Conservation (phyloP, 2,797 vertebrate species). For the Syngnathus acus region DNA sequence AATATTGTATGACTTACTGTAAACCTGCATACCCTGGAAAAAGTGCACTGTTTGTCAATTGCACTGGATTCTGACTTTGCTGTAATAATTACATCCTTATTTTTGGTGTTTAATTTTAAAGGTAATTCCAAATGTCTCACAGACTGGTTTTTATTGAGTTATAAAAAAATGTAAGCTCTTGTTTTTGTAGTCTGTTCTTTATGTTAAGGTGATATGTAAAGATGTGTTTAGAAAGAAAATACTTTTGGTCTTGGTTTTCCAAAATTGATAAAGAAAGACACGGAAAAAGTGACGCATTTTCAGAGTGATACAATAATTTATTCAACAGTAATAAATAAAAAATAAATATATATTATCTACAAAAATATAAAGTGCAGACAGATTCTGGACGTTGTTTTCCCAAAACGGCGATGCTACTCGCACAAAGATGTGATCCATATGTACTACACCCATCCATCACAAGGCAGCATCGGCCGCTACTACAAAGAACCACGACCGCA, state of each 20-base stretch:
- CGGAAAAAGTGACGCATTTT: conserved; percentile 19
- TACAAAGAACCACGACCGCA: conserved; percentile 23
- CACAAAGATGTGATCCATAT: conserved; percentile 35
- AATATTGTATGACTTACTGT: conserved; percentile 24
- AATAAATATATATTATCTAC: conserved; percentile 75
- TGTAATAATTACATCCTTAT: neutral
- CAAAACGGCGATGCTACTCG: conserved; percentile 40
- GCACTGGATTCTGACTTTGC: conserved; percentile 2
- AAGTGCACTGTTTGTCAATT: conserved; percentile 18
- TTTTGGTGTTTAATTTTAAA: neutral
- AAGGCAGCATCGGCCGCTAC: conserved; percentile 19
- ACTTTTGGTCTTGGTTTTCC: too few relatives aligned
- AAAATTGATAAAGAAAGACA: conserved; percentile 10
- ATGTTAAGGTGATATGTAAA: too few relatives aligned
- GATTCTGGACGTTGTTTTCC: conserved; percentile 41
- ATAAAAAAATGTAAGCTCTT: too few relatives aligned
- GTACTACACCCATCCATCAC: conserved; percentile 6
- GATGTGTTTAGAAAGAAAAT: too few relatives aligned
- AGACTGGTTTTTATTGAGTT: too few relatives aligned
- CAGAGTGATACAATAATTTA: conserved; percentile 60
- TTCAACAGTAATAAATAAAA: conserved; percentile 72
- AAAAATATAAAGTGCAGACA: conserved; percentile 74
- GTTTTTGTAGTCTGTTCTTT: too few relatives aligned
- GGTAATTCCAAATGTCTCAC: too few relatives aligned
- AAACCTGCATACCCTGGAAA: conserved; percentile 7